Evolutionary conservation across 2,797 vertebrate species (phyloP).

Genomic region (Poeciliopsis turneri): DNA sequence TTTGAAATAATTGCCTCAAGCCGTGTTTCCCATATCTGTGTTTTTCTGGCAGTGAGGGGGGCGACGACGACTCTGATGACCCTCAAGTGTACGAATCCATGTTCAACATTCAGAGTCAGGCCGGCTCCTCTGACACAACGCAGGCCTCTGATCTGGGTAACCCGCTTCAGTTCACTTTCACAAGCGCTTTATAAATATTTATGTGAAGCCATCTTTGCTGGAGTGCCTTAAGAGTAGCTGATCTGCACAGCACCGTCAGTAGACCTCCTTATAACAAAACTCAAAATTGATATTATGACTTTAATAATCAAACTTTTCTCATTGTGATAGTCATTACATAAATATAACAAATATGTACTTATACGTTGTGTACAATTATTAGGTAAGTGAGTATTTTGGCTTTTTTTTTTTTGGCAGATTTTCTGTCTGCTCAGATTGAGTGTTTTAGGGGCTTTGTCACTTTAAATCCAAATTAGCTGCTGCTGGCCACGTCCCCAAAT

Average conservation of each 20-base stretch:
- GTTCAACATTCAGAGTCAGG: conserved; percentile 92
- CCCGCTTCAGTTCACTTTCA: not conserved
- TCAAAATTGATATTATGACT: not conserved
- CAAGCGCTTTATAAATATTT: not conserved
- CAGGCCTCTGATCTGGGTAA: conserved; percentile 80
- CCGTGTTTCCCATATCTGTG: not conserved
- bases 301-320: not conserved
- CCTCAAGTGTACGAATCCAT: conserved; percentile 93
- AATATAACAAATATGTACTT: not conserved
- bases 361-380: not conserved
- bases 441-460: too few relatives aligned
- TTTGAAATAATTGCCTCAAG: not conserved
- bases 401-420: not conserved
- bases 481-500: too few relatives aligned
- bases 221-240: not conserved
- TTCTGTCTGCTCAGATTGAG: not conserved
- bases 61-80: conserved; percentile 79
- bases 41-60: conserved; percentile 34
- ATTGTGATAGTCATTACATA: not conserved
- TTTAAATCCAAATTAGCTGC: too few relatives aligned
- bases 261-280: not conserved
- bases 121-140: conserved; percentile 51
- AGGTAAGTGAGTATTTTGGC: not conserved
- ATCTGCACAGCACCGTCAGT: not conserved
- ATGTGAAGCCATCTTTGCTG: not conserved